phyloP scores from a whole-genome alignment of 1,140 invertebrate species.

The Lerema accius region DNA sequence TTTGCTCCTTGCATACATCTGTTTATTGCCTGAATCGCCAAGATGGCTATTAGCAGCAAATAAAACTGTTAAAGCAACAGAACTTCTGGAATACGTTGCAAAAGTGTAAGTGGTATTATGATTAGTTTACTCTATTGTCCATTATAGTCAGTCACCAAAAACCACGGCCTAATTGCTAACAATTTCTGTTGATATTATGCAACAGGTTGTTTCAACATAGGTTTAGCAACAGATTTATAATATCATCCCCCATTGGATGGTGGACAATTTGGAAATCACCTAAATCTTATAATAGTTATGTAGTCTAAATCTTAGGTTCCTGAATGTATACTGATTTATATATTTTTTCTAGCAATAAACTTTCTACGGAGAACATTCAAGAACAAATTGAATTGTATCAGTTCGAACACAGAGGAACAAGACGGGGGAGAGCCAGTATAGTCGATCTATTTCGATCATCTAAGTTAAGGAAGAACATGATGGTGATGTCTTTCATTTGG shows the following conservation, averaged over 20 bases:
- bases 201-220: too few species aligned
- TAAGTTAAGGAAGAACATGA: slow-evolving; percentile 88
- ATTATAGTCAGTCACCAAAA: too few species aligned
- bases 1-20: slow-evolving; percentile 82
- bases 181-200: too few species aligned
- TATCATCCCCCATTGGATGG: too few species aligned
- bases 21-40: slow-evolving; percentile 88
- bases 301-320: too few species aligned
- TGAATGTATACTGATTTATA: too few species aligned
- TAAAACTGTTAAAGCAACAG: slow-evolving; percentile 82
- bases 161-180: too few species aligned
- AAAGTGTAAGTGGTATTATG: slow-evolving; percentile 67
- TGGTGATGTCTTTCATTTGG: slow-evolving; percentile 88
- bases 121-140: too few species aligned
- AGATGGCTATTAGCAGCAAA: slow-evolving; percentile 85
- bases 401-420: slow-evolving; percentile 42
- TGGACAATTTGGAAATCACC: too few species aligned
- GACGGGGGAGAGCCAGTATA: slow-evolving; percentile 81
- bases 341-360: slow-evolving; percentile 61
- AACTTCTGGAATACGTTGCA: slow-evolving; percentile 82
- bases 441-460: slow-evolving; percentile 88
- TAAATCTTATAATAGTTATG: too few species aligned
- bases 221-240: too few species aligned
- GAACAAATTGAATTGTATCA: slow-evolving; percentile 57
- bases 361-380: slow-evolving; percentile 49